phyloP scores from a whole-genome alignment of 2,888 invertebrate species.

The Busseola fusca region DNA sequence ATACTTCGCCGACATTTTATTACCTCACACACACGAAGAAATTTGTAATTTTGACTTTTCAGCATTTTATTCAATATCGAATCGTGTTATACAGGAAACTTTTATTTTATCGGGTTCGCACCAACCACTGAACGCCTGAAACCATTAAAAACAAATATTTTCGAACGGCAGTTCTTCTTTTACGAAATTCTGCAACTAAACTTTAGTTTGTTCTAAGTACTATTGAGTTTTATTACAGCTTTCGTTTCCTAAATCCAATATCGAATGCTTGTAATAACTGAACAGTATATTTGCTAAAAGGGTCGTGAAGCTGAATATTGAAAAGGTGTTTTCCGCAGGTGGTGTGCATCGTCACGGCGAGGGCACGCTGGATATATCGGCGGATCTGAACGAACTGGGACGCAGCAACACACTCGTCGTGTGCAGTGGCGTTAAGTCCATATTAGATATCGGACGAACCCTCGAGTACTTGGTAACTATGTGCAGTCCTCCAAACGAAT shows the following conservation, averaged over 20 bases:
- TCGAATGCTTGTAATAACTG: background rate
- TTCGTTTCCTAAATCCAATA: constrained; percentile 19
- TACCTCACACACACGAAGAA: constrained; percentile 54
- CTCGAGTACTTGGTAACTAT: constrained; percentile 95
- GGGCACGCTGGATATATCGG: constrained; percentile 96
- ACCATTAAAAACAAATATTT: constrained; percentile 42
- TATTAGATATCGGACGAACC: constrained; percentile 97
- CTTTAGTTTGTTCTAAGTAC: constrained; percentile 19
- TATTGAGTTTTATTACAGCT: constrained; percentile 7
- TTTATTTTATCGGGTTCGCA: constrained; percentile 48
- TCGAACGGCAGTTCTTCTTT: constrained; percentile 29
- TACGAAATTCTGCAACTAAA: constrained; percentile 29
- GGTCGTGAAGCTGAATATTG: constrained; percentile 18
- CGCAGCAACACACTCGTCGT: constrained; percentile 96
- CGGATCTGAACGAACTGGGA: constrained; percentile 97
- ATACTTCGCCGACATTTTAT: constrained; percentile 59
- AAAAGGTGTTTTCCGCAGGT: constrained; percentile 85
- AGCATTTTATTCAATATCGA: constrained; percentile 47
- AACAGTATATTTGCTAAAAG: constrained; percentile 4
- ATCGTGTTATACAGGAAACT: constrained; percentile 37
- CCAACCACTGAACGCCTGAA: constrained; percentile 28
- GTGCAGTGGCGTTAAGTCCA: constrained; percentile 98
- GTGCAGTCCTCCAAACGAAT: background rate
- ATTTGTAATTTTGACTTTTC: constrained; percentile 58
- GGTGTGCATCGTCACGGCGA: constrained; percentile 98